Base-by-base conservation (phyloP, 1,140 invertebrate species). In the Temnothorax nylanderi region DNA sequence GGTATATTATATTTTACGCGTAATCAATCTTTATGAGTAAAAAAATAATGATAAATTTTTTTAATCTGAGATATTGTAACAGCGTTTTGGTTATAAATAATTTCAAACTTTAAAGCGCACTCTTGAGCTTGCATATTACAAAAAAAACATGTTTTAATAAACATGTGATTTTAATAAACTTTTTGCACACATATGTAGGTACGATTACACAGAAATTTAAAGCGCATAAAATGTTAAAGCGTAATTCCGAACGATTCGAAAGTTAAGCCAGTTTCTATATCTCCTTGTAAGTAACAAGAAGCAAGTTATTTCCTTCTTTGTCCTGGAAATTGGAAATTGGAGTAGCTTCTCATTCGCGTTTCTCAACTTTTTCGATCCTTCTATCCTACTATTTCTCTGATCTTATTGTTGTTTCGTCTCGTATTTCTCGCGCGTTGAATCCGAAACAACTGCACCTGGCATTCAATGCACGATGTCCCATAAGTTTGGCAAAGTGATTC, bases 401-500 rank as follows among this genome's bases (percentile, higher is more conserved):
- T 72, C 44, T 41, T 18, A 62, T 62, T 71, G 49, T 82, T 82
- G 51, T 44, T 72, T 34, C 16, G 11, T 72, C 37, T 72, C 65
- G 78, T 74, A 69, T 49, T 49, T 74, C 32, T n/a, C 18, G 18
- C 67, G 13, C 54, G 21, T 58, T 37, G 69, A 74, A 84, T 26
- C 18, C 51, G 67, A 47, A 41, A 34, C 54, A 74, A 56, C 21
- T 56, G 64, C 21, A 54, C 10, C 64, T 41, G 49, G 18, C 44
- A 47, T 60, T 75, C 80, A 47, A 16, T 37, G 26, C 60, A 47
- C 54, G 21, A 32, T 54, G 62, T 54, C 32, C 3, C 37, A 13
- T 47, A 62, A 84, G 54, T 75, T 84, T 84, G 32, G n/a, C 26
- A 75, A 62, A 84, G 56, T 75, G 69, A 62, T 84, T 37, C 32